These are phyloP conservation scores for Epinephelus moara DNA, from an alignment of 2,113 vertebrate species.

Conservation along the genomic window DNA sequence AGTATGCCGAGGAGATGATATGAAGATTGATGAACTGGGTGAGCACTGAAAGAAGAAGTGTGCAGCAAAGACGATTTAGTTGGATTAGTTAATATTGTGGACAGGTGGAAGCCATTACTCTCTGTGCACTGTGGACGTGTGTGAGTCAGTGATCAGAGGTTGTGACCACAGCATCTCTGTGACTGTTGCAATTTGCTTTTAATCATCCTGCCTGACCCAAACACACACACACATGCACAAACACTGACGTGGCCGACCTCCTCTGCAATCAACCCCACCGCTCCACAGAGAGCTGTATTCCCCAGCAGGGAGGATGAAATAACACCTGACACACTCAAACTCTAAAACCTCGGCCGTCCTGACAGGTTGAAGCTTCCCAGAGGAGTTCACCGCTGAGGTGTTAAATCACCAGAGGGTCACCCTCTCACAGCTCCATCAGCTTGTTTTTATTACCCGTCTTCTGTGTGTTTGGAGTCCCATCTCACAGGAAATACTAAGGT, in stretches of 20 bases:
- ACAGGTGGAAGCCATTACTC: neutral
- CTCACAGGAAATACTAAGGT: constrained; percentile 34
- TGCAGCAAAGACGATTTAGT: no score
- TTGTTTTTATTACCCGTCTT: constrained; percentile 36
- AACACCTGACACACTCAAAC: constrained; percentile 40
- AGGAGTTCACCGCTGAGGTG: constrained; percentile 37
- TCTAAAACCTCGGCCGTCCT: constrained; percentile 6
- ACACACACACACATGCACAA: constrained; percentile 36
- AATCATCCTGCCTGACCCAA: neutral
- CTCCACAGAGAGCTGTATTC: constrained; percentile 6
- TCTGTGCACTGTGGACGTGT: neutral
- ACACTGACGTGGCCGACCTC: constrained; percentile 23
- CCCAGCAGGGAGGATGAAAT: constrained; percentile 40
- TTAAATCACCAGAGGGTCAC: constrained; percentile 44
- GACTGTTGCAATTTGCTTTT: constrained; percentile 23
- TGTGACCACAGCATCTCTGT: neutral
- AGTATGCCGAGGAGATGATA: no score
- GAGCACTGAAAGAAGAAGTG: no score
- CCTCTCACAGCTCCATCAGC: constrained; percentile 32
- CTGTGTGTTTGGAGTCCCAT: constrained; percentile 23
- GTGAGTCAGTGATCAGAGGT: no score
- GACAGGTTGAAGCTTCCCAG: constrained; percentile 45
- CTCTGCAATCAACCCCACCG: constrained; percentile 41
- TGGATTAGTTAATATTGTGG: no score
- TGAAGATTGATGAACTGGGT: no score